These are phyloP conservation scores for Gisinianus flammeolus DNA, from an alignment of 2,888 invertebrate species.

Conservation along the genomic window DNA sequence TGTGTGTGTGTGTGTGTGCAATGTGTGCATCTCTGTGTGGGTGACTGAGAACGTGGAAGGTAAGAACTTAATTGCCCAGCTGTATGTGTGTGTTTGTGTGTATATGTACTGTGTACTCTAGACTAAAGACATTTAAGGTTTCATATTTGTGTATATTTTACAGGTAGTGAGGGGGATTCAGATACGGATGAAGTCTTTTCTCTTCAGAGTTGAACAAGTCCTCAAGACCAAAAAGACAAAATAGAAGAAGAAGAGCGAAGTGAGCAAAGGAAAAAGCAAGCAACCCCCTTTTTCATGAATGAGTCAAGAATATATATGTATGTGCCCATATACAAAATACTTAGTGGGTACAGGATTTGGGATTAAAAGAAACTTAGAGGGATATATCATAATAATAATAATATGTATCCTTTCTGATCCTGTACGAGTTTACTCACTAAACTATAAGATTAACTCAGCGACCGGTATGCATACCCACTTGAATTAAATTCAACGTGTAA, in stretches of 20 bases:
- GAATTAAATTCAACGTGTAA: neutral
- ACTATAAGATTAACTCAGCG: conserved; percentile 19
- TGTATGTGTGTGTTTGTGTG: neutral
- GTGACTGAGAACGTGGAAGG: neutral
- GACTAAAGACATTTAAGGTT: neutral
- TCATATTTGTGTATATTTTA: neutral
- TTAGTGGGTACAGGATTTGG: too few species aligned
- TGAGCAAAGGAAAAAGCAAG: neutral
- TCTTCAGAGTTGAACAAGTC: neutral
- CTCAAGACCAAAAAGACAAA: neutral
- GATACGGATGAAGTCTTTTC: conserved; percentile 7
- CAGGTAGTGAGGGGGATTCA: neutral
- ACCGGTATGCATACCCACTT: conserved; percentile 26
- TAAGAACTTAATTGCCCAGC: neutral
- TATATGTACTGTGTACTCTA: too few species aligned
- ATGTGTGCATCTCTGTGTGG: too few species aligned
- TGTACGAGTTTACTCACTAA: neutral
- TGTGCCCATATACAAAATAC: neutral
- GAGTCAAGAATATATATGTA: neutral
- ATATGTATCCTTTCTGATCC: neutral
- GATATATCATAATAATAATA: too few species aligned
- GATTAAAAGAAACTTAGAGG: neutral
- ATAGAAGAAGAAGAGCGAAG: neutral
- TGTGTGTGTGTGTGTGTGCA: too few species aligned
- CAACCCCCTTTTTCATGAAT: conserved; percentile 3